phyloP scores from a whole-genome alignment of 2,888 invertebrate genomes.

The Lasioglossum vierecki region DNA sequence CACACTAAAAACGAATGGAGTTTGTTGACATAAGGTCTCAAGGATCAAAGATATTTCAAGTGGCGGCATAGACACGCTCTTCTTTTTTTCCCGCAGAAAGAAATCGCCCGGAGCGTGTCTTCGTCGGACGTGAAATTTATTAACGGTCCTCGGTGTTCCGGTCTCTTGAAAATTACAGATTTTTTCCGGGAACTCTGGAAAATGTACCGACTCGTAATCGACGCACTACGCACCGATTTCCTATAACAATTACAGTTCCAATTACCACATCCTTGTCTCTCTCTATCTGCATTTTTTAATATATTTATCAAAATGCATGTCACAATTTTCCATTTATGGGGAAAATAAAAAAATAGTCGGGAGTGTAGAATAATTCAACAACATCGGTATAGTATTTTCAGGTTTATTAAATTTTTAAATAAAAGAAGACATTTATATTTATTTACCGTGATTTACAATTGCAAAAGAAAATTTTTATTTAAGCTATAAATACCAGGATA shows the following conservation, averaged over 20 bases:
- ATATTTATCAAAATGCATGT: neutral
- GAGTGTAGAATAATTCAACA: too few relatives aligned
- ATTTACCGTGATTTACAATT: too few relatives aligned
- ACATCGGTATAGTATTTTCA: too few relatives aligned
- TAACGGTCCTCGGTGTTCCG: conserved; percentile 35
- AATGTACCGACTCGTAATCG: neutral
- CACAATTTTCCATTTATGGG: too few relatives aligned
- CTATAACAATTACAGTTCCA: neutral
- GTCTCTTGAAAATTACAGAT: conserved; percentile 37
- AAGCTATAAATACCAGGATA: too few relatives aligned
- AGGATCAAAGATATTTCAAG: conserved; percentile 63
- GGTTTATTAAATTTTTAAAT: too few relatives aligned
- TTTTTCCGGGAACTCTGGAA: conserved; percentile 4
- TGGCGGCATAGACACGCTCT: conserved; percentile 59
- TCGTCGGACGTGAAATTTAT: conserved; percentile 49
- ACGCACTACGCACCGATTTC: neutral
- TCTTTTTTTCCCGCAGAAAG: conserved; percentile 55
- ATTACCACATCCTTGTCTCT: too few relatives aligned
- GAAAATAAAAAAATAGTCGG: too few relatives aligned
- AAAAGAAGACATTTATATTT: too few relatives aligned
- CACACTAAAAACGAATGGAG: conserved; percentile 43
- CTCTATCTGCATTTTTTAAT: neutral
- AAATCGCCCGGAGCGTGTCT: conserved; percentile 47
- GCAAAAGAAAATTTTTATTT: too few relatives aligned
- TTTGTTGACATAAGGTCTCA: conserved; percentile 67